Evolutionary conservation across 2,113 vertebrate species (phyloP), one percentile per base, ranked within the genome.

Genomic region (Oryzias javanicus): DNA sequence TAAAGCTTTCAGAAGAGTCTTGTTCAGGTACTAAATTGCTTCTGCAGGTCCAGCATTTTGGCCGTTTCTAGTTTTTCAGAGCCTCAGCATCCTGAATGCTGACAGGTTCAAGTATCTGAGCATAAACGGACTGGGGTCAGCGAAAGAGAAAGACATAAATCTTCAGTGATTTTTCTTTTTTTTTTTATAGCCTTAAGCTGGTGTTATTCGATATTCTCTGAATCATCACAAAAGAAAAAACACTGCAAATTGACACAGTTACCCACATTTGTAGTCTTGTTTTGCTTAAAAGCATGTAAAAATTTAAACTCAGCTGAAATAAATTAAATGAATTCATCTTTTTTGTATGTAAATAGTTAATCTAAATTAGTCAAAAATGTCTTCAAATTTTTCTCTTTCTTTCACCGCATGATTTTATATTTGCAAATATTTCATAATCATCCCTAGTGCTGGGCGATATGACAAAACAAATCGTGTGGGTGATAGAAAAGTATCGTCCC

Each of bases 31-130:
- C 24, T 4, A 41, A 42, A 27, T 49, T 24, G 53, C 18, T 67
- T 79, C 60, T 86, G 87, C 83, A 57, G 48, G 42, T 59, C 54
- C 72, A 79, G 81, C 83, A 22, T 66, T 84, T 85, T 79, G 49
- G 15, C 8, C 55, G 55, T 71, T 79, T 85, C 74, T 84, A 75
- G 68, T 74, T 60, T 85, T 86, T 89, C 86, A 68, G 25, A 10
- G 22, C 55, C 80, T 85, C 85, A 83, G 83, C 82, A 74, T 58
- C 54, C 47, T 59, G 44, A 78, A 71, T 19, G 83, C 83, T 89
- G 81, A 89, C 72, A 50, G 56, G 78, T 64, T 76, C 61, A 77
- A 69, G 50, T 40, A 60, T 27, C 60, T 2, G 35, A 44, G 65
- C 62, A 63, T 29, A 51, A 51, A 48, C 4, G 45, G 27, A 57